A percentile compares a stretch with the other conserved stretches of the same genome.
phyloP scores from a whole-genome alignment of 2,113 vertebrate genomes.

The Pandion haliaetus region DNA sequence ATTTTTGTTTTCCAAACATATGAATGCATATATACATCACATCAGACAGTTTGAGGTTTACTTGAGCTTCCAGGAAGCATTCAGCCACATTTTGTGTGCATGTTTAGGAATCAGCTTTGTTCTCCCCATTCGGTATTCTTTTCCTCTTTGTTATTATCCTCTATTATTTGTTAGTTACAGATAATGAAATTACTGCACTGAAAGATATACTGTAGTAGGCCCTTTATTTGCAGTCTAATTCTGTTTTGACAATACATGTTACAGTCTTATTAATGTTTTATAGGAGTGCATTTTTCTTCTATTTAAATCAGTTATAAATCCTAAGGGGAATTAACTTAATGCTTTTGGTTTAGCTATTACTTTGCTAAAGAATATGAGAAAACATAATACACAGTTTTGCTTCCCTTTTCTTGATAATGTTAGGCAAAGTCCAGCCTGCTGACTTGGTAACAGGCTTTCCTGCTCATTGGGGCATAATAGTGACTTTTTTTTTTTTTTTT shows the following conservation, averaged over 20 bases:
- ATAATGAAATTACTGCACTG: neutral
- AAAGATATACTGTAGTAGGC: neutral
- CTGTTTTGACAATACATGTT: neutral
- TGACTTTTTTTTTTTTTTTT: neutral
- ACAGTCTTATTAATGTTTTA: neutral
- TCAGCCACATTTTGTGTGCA: neutral
- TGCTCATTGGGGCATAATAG: neutral
- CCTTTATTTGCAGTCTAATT: neutral
- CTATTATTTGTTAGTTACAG: neutral
- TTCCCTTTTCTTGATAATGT: neutral
- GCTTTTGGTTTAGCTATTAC: neutral
- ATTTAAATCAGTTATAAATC: neutral
- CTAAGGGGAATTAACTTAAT: neutral
- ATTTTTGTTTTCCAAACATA: neutral
- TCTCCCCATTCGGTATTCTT: neutral
- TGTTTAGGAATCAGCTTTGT: neutral
- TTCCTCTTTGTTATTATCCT: neutral
- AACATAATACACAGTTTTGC: neutral
- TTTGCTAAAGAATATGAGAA: neutral
- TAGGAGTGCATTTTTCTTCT: neutral
- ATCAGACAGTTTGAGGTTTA: conserved; percentile 49
- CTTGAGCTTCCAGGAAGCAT: conserved; percentile 15
- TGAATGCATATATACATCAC: neutral
- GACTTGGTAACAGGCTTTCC: neutral
- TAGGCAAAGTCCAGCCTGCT: neutral